phyloP scores from a whole-genome alignment of 2,113 vertebrate genomes.

The Salvelinus fontinalis region DNA sequence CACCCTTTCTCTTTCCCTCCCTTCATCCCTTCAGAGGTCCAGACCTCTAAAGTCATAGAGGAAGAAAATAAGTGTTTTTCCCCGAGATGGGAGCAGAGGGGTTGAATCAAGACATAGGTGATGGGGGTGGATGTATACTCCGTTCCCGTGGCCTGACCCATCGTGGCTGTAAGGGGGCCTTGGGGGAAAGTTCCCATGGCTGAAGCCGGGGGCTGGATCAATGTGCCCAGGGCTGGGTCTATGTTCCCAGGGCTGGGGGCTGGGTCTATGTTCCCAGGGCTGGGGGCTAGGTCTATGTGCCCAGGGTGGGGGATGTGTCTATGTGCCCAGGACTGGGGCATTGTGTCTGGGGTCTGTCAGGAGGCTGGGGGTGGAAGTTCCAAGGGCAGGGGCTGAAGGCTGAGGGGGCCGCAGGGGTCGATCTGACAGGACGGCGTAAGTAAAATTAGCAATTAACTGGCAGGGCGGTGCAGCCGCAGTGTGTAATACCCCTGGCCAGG shows the following conservation, averaged over 20 bases:
- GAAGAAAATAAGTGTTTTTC: too few relatives aligned
- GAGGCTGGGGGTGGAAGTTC: too few relatives aligned
- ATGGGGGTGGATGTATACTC: background rate
- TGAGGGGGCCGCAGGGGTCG: background rate
- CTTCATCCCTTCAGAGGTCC: background rate
- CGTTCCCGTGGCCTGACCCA: background rate
- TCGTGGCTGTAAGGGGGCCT: too few relatives aligned
- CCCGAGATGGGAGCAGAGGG: background rate
- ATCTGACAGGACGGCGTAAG: conserved; percentile 40
- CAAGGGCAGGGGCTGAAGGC: too few relatives aligned
- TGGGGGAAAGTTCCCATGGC: too few relatives aligned
- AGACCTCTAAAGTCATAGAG: background rate
- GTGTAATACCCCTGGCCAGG: conserved; percentile 45
- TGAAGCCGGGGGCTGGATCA: too few relatives aligned
- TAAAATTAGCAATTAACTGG: conserved; percentile 39
- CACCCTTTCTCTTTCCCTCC: background rate
- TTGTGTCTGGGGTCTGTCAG: too few relatives aligned
- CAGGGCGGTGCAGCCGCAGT: conserved; percentile 27
- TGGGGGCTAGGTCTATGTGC: background rate
- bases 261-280: too few relatives aligned
- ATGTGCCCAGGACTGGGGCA: background rate
- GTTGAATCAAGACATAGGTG: background rate
- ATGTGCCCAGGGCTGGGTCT: too few relatives aligned
- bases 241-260: too few relatives aligned
- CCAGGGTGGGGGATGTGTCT: background rate